phyloP scores from a whole-genome alignment of 2,797 vertebrate species.

The Chelonia mydas region DNA sequence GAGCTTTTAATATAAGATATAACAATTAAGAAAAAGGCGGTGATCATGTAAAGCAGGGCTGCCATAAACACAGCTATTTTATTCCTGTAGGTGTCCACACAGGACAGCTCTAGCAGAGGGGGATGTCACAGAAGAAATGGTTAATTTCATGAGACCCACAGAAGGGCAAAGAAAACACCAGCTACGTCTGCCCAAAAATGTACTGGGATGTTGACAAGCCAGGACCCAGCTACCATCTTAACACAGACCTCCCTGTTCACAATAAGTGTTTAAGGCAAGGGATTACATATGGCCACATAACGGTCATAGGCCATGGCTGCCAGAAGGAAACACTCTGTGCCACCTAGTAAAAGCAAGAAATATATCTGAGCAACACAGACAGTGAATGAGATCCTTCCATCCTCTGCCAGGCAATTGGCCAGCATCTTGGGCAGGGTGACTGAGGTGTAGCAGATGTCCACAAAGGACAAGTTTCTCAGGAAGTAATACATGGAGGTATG shows the following conservation, averaged over 20 bases:
- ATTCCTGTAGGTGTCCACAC: neutral
- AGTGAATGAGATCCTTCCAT: no score
- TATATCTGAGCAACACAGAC: no score
- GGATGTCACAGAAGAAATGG: constrained; percentile 60
- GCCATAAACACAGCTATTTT: neutral
- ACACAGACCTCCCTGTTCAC: constrained; percentile 26
- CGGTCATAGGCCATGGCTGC: constrained; percentile 52
- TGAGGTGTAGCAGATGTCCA: no score
- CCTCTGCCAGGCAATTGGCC: no score
- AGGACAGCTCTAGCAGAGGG: constrained; percentile 43
- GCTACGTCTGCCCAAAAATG: neutral
- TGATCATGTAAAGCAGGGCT: neutral
- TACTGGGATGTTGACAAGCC: neutral
- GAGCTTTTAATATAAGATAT: neutral
- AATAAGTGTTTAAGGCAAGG: constrained; percentile 23
- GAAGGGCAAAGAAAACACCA: constrained; percentile 34
- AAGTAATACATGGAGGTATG: no score
- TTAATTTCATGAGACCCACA: constrained; percentile 50
- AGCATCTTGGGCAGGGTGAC: no score
- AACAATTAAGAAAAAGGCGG: neutral
- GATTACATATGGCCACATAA: constrained; percentile 43
- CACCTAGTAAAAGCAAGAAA: no score
- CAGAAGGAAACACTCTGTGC: constrained; percentile 50
- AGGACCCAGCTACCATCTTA: constrained; percentile 2
- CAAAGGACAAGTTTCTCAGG: no score